A percentile compares a stretch with the other conserved stretches of the same genome.
phyloP scores from a whole-genome alignment of 2,888 invertebrate genomes.

The Caenorhabditis uteleia region DNA sequence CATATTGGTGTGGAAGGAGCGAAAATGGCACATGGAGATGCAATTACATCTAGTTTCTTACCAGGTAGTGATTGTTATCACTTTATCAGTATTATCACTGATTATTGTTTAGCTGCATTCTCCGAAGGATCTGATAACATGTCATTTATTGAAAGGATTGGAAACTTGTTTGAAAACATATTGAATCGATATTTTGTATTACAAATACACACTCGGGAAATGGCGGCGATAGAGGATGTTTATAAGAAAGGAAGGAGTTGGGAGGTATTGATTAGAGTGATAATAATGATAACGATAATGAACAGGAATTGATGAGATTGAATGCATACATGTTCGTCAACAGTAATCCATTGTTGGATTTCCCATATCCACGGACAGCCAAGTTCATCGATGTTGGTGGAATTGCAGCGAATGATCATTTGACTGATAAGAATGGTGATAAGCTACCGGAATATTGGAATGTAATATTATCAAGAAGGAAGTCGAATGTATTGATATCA shows the following conservation, averaged over 20 bases:
- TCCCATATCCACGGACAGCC: constrained; percentile 14
- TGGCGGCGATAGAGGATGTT: constrained; percentile 13
- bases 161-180: constrained; percentile 16
- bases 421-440: constrained; percentile 7
- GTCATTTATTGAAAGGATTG: constrained; percentile 13
- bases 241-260: constrained; percentile 13
- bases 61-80: too few relatives aligned
- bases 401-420: constrained; percentile 14
- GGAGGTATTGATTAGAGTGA: too few relatives aligned
- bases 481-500: constrained; percentile 19
- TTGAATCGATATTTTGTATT: constrained; percentile 9
- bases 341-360: constrained; percentile 23
- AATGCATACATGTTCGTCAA: constrained; percentile 23
- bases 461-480: too few relatives aligned
- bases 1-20: constrained; percentile 26
- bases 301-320: constrained; percentile 16
- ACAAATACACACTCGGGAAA: constrained; percentile 10
- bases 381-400: constrained; percentile 33
- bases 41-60: constrained; percentile 17
- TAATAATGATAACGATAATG: too few relatives aligned
- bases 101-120: too few relatives aligned
- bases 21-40: constrained; percentile 24
- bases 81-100: too few relatives aligned
- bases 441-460: constrained; percentile 7
- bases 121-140: constrained; percentile 19